Base-by-base conservation (phyloP, 2,113 vertebrate genomes). In the Hippocampus mohnikei region DNA sequence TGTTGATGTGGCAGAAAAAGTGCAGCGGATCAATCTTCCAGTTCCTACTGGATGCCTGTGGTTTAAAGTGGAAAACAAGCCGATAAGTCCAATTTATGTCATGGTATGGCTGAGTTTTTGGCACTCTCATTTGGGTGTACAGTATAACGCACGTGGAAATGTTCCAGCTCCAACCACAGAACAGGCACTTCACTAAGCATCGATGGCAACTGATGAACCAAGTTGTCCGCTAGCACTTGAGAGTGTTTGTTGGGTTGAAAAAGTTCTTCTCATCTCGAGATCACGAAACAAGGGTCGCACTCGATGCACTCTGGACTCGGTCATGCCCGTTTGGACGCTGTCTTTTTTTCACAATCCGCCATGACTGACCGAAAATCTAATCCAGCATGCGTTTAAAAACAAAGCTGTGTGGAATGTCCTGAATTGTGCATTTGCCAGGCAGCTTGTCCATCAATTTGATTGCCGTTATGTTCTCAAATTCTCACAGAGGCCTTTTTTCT, bases 401-500 rank as follows among this genome's bases (percentile, higher is more conserved):
- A 87, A 84, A 76, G 71, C 60, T 62, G 66, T 79, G 33, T 66
- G 61, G 21, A 69, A 71, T 79, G 72, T 74, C 76, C 81, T 53
- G 56, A 73, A 70, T 72, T 55, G 71, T 76, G 23, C 21, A 16
- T 59, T 71, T 66, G 71, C 72, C 82, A 78, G 64, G 48, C 64
- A 65, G 71, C 44, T 61, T 72, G 70, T 76, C 59, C 55, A 48
- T 63, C 70, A 61, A 68, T 68, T 62, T 71, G 23, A 71, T 77
- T 65, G 58, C 55, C 16, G 50, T 65, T 63, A 69, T 23, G 27
- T 80, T 74, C 64, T 75, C 50, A 65, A 81, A 62, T 73, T 72
- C 69, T 66, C 63, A 69, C 37, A n/a, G 46, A 76, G 55, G 60
- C 72, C 33, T 67, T 70, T 48, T 80, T 66, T 70, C 55, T 73